Base-by-base conservation (phyloP, 2,113 vertebrate genomes). In the Corvus cornix region DNA sequence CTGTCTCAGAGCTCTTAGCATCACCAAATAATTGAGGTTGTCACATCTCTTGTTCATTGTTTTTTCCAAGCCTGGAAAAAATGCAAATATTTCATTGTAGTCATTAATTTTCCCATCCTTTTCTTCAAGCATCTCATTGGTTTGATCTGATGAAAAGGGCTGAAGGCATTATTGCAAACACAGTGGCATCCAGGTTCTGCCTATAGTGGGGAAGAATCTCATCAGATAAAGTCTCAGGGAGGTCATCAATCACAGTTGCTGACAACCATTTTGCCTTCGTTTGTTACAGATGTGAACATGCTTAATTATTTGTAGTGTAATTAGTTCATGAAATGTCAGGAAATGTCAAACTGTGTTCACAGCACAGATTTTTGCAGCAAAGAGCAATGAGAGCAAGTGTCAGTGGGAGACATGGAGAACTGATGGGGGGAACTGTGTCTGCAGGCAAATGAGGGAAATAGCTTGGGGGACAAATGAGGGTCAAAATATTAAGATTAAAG, bases 101-200 rank as follows among this genome's bases (percentile, higher is more conserved):
- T 99, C 98, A 99, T 99, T 99, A 99, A 98, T 99, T 99, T 99
- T 98, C 98, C 99, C 99, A 99, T 99, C 98, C 98, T 99, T 99
- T 98, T 98, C 98, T 98, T 97, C 97, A 95, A 98, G 98, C 98
- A 96, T 97, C 98, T 99, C 98, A 95, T 98, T 97, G 98, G 98
- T 98, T 98, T 99, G 98, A 99, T 98, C 98, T 98, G 98, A 97
- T 98, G 98, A 97, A 98, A 98, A 98, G 98, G 97, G 97, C 98
- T 98, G 97, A 95, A 98, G 97, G 98, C 98, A 89, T 98, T 98
- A 98, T 99, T 98, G 97, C 98, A 98, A 97, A 98, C 98, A 90
- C 98, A 96, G 97, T 97, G 97, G 96, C 98, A 98, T 97, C 96
- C 96, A 96, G 97, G 97, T 97, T 96, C 93, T 97, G 95, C 97